A percentile compares a stretch with the other conserved stretches of the same genome.
phyloP scores from a whole-genome alignment of 1,140 invertebrate species.

The Achroia grisella region DNA sequence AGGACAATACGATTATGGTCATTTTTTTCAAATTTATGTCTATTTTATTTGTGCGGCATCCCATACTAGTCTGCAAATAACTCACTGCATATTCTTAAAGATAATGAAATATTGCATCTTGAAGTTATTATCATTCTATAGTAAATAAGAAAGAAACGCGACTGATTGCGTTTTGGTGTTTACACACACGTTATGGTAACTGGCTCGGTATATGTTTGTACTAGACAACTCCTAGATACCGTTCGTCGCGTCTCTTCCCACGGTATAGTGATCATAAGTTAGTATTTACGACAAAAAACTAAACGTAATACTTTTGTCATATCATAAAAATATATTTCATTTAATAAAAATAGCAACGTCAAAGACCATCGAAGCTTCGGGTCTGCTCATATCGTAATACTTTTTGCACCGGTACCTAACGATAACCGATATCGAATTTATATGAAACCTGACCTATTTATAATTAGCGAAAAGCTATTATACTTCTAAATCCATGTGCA shows the following conservation, averaged over 20 bases:
- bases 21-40: conserved; percentile 31
- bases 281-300: conserved; percentile 38
- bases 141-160: conserved; percentile 40
- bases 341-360: conserved; percentile 43
- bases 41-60: conserved; percentile 66
- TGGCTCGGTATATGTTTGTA: conserved; percentile 61
- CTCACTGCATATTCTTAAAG: conserved; percentile 57
- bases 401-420: conserved; percentile 36
- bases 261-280: conserved; percentile 17
- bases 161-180: conserved; percentile 11
- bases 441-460: conserved; percentile 31
- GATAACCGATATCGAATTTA: conserved; percentile 38
- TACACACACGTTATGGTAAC: conserved; percentile 45
- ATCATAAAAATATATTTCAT: conserved; percentile 64
- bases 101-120: conserved; percentile 52
- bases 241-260: conserved; percentile 38
- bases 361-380: conserved; percentile 28
- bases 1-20: conserved; percentile 37
- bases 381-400: conserved; percentile 34
- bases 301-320: conserved; percentile 66
- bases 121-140: conserved; percentile 25
- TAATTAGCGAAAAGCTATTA: conserved; percentile 53
- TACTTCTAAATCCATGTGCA: conserved; percentile 65
- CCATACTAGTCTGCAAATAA: conserved; percentile 57
- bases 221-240: conserved; percentile 31